Percentiles rank a stretch among this genome's conserved stretches.
Conservation (phyloP, 2,888 invertebrate genomes). For the Caradrina kadenii region DNA sequence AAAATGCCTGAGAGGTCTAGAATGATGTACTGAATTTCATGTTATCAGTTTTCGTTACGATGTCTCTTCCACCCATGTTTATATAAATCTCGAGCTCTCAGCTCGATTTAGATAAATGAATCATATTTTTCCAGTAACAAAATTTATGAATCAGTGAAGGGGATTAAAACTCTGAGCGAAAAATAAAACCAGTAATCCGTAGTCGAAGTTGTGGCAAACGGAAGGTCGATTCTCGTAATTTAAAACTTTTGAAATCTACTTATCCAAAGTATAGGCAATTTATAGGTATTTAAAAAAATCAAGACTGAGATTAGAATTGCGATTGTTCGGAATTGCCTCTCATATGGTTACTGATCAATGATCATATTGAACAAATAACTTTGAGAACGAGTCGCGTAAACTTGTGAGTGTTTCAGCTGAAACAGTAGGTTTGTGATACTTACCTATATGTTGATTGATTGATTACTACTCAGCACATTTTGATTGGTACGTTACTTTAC, state of each 20-base stretch:
- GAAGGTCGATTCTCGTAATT: too few relatives aligned
- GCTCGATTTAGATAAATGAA: conserved; percentile 29
- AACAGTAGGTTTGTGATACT: not conserved
- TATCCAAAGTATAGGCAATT: too few relatives aligned
- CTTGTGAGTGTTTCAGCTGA: not conserved
- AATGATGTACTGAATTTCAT: too few relatives aligned
- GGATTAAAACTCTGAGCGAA: not conserved
- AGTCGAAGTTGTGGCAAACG: not conserved
- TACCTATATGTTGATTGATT: not conserved
- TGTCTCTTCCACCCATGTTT: not conserved
- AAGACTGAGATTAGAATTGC: too few relatives aligned
- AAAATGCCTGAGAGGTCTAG: too few relatives aligned
- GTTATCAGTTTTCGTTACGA: too few relatives aligned
- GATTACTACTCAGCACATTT: not conserved
- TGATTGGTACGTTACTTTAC: not conserved
- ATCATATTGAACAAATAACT: conserved; percentile 4
- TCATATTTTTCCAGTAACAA: conserved; percentile 31
- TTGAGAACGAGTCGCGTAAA: not conserved
- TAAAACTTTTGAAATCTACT: too few relatives aligned
- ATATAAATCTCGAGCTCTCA: conserved; percentile 10
- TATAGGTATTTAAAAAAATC: too few relatives aligned
- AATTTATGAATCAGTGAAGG: conserved; percentile 16
- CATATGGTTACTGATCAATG: not conserved
- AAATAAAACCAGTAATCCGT: not conserved
- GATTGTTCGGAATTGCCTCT: too few relatives aligned